Evolutionary conservation across 2,797 vertebrate genomes (phyloP).

Genomic region (Cygnus olor): DNA sequence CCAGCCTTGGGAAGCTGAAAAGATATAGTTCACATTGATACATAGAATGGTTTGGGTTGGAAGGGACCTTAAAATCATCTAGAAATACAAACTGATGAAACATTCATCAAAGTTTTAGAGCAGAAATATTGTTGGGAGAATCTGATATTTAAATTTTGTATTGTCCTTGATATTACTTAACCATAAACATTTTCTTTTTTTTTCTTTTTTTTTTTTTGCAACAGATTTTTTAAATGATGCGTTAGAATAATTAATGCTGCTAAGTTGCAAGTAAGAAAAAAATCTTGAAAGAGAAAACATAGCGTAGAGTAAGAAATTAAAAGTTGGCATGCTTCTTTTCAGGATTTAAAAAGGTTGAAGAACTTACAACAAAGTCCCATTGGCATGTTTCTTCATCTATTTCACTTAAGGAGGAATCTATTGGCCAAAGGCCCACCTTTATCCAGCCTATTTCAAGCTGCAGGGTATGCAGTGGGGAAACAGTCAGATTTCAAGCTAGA

Average conservation of each 20-base stretch:
- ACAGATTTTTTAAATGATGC: constrained; percentile 29
- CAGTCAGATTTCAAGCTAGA: constrained; percentile 90
- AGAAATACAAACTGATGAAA: background rate
- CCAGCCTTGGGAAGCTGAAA: background rate
- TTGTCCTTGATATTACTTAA: background rate
- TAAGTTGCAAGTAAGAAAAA: constrained; percentile 9
- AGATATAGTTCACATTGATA: background rate
- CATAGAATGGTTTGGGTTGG: background rate
- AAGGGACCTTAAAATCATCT: background rate
- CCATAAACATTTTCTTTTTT: constrained; percentile 1
- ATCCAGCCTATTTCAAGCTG: constrained; percentile 90
- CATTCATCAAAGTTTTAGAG: background rate
- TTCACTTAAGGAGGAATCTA: constrained; percentile 85
- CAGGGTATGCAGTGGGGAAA: constrained; percentile 87
- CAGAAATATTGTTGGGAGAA: background rate
- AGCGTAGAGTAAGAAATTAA: constrained; percentile 75
- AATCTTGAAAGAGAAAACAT: constrained; percentile 33
- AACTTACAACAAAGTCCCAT: constrained; percentile 79
- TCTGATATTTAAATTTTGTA: background rate
- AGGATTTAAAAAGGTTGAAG: constrained; percentile 86
- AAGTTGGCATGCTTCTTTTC: constrained; percentile 90
- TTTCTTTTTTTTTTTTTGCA: background rate
- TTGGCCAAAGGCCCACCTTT: constrained; percentile 90
- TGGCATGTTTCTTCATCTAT: constrained; percentile 84
- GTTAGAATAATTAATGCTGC: constrained; percentile 18